These are phyloP conservation scores for Lanistes nyassanus DNA, from an alignment of 1,140 invertebrate species.

Conservation along the genomic window DNA sequence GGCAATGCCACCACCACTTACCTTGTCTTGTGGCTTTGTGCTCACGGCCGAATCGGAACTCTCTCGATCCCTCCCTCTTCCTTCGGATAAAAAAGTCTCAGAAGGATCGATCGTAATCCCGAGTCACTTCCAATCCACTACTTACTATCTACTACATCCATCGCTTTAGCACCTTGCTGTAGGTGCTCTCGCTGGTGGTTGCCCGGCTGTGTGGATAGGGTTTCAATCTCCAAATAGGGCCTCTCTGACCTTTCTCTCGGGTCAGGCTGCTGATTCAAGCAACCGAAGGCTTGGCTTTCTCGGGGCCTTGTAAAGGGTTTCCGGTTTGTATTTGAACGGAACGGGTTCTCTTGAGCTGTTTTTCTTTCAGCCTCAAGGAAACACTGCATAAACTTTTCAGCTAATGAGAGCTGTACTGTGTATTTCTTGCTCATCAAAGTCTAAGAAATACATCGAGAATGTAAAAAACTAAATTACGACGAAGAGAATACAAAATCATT, in stretches of 20 bases:
- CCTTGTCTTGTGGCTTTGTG: background rate
- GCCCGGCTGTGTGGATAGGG: background rate
- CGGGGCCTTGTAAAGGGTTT: conserved; percentile 8
- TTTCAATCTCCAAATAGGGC: conserved; percentile 26
- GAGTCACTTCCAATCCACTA: background rate
- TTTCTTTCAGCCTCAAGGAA: no score
- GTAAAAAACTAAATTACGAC: no score
- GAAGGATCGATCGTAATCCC: background rate
- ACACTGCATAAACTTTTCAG: no score
- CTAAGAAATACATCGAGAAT: no score
- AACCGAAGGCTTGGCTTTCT: conserved; percentile 5
- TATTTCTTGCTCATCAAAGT: no score
- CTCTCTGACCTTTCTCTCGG: conserved; percentile 7
- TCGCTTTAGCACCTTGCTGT: background rate
- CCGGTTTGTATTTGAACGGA: background rate
- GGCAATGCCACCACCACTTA: no score
- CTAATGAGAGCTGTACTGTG: no score
- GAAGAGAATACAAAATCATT: no score
- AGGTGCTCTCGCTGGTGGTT: background rate
- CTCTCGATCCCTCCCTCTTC: background rate
- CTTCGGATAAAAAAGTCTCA: background rate
- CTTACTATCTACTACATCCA: no score
- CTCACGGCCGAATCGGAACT: background rate
- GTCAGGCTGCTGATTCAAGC: conserved; percentile 14
- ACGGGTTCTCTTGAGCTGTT: no score